phyloP scores from a whole-genome alignment of 2,113 vertebrate species.

The Physeter macrocephalus region DNA sequence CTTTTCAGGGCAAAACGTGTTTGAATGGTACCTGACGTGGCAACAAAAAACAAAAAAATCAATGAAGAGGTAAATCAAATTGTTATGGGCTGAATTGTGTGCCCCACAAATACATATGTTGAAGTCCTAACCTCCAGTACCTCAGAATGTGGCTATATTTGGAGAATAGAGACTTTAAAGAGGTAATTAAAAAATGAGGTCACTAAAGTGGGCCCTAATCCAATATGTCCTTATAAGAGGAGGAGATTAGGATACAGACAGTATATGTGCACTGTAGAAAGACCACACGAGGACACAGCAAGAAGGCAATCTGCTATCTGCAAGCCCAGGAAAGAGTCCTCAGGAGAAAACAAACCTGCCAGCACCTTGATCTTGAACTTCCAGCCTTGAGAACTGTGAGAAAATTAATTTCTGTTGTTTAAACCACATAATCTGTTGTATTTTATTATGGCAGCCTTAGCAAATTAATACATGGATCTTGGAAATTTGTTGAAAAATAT shows the following conservation, averaged over 20 bases:
- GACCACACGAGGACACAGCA: not conserved
- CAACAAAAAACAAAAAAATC: not conserved
- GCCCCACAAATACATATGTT: not conserved
- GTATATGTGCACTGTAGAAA: not conserved
- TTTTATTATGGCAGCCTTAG: not conserved
- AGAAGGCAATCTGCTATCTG: not conserved
- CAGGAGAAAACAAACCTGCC: not conserved
- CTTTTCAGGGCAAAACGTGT: not conserved
- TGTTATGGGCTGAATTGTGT: not conserved
- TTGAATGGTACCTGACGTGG: not conserved
- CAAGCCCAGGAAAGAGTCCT: not conserved
- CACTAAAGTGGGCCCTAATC: not conserved
- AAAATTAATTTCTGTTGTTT: not conserved
- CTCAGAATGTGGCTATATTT: not conserved
- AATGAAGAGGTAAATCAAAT: not conserved
- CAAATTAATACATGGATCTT: not conserved
- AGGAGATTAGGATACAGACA: not conserved
- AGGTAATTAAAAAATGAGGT: not conserved
- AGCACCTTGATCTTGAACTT: not conserved
- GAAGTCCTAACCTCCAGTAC: not conserved
- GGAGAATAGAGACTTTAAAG: not conserved
- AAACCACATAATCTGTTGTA: not conserved
- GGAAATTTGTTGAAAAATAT: not conserved
- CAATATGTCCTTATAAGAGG: not conserved
- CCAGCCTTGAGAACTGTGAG: not conserved